These are phyloP conservation scores for Muntiacus muntjak DNA, from an alignment of 2,113 vertebrate genomes.

Conservation along the genomic window DNA sequence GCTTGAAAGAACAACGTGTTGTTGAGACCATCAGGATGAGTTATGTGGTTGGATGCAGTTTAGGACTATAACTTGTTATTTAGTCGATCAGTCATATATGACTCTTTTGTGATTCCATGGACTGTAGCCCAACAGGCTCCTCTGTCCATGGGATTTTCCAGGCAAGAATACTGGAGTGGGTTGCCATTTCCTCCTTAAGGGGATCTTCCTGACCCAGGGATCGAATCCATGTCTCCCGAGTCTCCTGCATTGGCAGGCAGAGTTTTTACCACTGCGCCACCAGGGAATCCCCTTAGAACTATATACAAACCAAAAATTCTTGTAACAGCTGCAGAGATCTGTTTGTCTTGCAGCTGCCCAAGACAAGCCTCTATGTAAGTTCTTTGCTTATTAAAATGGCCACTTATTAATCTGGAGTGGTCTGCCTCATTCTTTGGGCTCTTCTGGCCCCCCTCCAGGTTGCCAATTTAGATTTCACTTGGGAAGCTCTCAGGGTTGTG, in stretches of 20 bases:
- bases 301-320: not conserved
- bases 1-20: not conserved
- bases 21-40: not conserved
- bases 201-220: not conserved
- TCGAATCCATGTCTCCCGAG: not conserved
- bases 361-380: not conserved
- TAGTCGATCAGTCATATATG: not conserved
- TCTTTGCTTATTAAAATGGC: not conserved
- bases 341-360: not conserved
- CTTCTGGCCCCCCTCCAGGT: not conserved
- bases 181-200: not conserved
- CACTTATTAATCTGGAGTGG: not conserved
- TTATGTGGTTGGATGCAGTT: not conserved
- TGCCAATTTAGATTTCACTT: not conserved
- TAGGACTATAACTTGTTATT: not conserved
- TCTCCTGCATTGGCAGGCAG: not conserved
- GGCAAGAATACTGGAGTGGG: not conserved
- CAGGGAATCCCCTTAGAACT: not conserved
- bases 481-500: not conserved
- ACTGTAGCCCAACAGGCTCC: not conserved
- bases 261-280: not conserved
- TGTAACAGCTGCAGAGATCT: not conserved
- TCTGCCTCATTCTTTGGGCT: not conserved
- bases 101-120: not conserved
- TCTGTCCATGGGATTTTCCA: not conserved